Conservation (phyloP, 1,140 invertebrate genomes). For the Sweltsa coloradensis region DNA sequence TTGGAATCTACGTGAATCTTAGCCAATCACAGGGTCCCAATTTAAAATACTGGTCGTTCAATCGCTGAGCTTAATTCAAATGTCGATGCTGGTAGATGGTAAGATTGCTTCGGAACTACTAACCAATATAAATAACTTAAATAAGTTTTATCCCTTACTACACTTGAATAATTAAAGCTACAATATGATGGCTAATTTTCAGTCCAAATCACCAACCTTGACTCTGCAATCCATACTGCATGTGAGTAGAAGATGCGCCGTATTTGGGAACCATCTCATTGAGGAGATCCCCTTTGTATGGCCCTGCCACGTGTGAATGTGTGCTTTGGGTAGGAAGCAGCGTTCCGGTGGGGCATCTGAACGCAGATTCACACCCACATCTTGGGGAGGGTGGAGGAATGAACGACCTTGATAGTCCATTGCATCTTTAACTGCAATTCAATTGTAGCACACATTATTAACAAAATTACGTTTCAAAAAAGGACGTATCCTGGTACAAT, state of each 20-base stretch:
- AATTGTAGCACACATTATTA: conserved; percentile 8
- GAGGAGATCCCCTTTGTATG: conserved; percentile 96
- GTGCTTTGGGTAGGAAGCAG: conserved; percentile 95
- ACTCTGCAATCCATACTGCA: conserved; percentile 95
- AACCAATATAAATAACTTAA: no score
- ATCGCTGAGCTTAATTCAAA: no score
- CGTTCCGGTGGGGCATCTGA: conserved; percentile 86
- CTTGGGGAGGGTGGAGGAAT: conserved; percentile 87
- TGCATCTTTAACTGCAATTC: conserved; percentile 74
- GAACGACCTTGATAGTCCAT: conserved; percentile 95
- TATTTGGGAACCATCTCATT: conserved; percentile 89
- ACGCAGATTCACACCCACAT: conserved; percentile 88
- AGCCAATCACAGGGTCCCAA: no score
- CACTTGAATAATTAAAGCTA: no score
- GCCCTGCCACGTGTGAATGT: conserved; percentile 93
- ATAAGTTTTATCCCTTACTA: no score
- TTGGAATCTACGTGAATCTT: no score
- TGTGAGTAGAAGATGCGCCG: conserved; percentile 90
- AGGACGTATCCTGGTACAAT: no score
- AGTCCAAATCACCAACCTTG: conserved; percentile 64
- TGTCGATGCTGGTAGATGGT: no score
- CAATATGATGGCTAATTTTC: no score
- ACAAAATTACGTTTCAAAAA: conserved; percentile 15
- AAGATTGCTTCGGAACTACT: no score
- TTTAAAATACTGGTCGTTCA: no score